Base-by-base conservation (phyloP, 2,888 invertebrate species). In the Ophioninae sp. region DNA sequence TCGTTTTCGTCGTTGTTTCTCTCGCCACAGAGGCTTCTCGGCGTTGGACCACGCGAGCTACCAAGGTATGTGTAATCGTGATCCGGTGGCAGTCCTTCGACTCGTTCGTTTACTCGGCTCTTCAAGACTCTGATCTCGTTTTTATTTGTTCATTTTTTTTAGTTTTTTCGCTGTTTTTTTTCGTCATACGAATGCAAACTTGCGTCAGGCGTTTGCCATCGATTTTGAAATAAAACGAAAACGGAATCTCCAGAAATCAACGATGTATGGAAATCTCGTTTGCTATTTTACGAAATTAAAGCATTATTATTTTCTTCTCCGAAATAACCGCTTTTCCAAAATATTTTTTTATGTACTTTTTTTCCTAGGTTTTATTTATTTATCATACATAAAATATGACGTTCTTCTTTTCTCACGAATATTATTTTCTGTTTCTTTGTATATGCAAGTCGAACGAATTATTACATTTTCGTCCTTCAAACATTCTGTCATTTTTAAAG, bases 21-120 rank as follows among this genome's bases (percentile, higher is more conserved):
- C 63, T 78, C 69, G 56, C 63, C 81, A 56, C 77, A 63, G 51
- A 51, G 61, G 63, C 64, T 68, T 68, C 58, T 13, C 10, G 13
- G 39, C 30, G 39, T 6, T 58, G 69, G 69, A 78, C 77, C 77
- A 77, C 69, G 63, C 71, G 72, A 71, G 56, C 65, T 69, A 51
- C 22, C 74, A 68, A 58, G 69, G 58, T 76, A 71, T 69, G 65
- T 79, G 75, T 79, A 79, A 82, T 75, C 75, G 51, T 67, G 79
- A 82, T 82, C 79, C 79, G 75, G 71, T 71, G 82, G 82, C 79
- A 79, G 75, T 76, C 82, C 79, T 82, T 79, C 75, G 79, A 75
- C 67, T 79, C 82, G 82, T 82, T 79, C 82, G 82, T 79, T 82
- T 82, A 75, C 82, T 61, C 75, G 58, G 41, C 65, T 79, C 59